Percentiles rank a stretch among this genome's conserved stretches.
Conservation (phyloP, 2,113 vertebrate genomes). For the Balaenoptera acutorostrata region DNA sequence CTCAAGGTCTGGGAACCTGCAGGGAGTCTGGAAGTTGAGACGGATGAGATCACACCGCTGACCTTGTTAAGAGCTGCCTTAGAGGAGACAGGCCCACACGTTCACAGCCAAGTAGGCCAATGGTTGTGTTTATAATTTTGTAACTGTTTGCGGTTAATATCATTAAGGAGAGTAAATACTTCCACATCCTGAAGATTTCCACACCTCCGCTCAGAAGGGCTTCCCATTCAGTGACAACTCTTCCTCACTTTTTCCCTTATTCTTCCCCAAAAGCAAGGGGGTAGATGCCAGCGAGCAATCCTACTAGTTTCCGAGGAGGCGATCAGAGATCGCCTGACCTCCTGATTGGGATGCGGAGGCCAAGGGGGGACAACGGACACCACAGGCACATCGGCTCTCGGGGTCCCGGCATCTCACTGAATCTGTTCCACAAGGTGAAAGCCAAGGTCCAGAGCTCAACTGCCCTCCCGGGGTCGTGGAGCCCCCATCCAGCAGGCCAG, state of each 20-base stretch:
- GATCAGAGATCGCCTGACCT: neutral
- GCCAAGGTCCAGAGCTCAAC: neutral
- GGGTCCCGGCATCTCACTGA: neutral
- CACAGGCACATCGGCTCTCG: accelerated
- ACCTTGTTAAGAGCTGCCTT: neutral
- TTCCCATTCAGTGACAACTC: neutral
- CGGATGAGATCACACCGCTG: neutral
- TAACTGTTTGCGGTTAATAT: neutral
- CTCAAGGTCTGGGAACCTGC: neutral
- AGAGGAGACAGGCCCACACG: neutral
- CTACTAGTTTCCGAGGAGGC: neutral
- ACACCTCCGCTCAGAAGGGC: neutral
- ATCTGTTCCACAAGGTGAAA: neutral
- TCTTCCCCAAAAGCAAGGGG: neutral
- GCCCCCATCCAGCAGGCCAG: neutral
- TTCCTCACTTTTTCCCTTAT: neutral
- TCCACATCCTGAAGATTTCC: accelerated
- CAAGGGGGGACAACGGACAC: accelerated
- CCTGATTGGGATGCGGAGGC: neutral
- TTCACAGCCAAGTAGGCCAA: neutral
- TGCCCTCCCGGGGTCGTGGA: neutral
- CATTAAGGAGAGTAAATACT: neutral
- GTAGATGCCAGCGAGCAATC: too few species aligned
- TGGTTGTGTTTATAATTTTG: neutral
- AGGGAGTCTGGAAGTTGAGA: neutral